These are phyloP conservation scores for Rambutsinella grinnellia DNA, from an alignment of 2,888 invertebrate genomes.

Conservation along the genomic window DNA sequence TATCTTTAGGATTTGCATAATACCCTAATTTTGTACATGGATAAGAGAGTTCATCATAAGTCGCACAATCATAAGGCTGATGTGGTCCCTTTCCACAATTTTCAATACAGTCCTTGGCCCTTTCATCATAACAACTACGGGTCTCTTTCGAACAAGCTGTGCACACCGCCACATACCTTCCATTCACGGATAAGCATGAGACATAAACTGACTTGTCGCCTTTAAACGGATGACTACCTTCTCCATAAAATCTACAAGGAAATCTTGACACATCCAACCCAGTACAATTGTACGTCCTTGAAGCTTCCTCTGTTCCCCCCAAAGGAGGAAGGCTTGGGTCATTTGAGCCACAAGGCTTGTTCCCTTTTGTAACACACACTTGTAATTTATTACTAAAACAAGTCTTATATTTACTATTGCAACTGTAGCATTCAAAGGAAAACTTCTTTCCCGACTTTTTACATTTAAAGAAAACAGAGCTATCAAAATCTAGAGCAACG, in stretches of 20 bases:
- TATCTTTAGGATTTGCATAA: neutral
- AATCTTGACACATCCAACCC: neutral
- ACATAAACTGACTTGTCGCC: neutral
- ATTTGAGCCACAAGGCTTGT: neutral
- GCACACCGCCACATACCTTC: neutral
- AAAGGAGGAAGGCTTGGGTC: neutral
- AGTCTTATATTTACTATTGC: neutral
- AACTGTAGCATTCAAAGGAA: neutral
- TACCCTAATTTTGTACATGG: neutral
- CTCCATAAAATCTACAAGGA: neutral
- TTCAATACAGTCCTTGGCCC: neutral
- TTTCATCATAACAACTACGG: neutral
- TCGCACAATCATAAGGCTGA: neutral
- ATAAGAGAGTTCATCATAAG: neutral
- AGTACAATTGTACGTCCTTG: constrained; percentile 1
- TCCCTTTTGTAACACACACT: neutral
- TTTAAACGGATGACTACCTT: neutral
- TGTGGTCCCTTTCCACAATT: neutral
- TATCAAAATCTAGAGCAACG: neutral
- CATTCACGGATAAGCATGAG: neutral
- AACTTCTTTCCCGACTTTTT: neutral
- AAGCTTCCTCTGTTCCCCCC: neutral
- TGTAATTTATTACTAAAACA: constrained; percentile 6
- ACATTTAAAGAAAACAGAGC: constrained; percentile 2
- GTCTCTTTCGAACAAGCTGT: neutral